Evolutionary conservation across 2,113 vertebrate genomes (phyloP).

Genomic region (Dascyllus trimaculatus): DNA sequence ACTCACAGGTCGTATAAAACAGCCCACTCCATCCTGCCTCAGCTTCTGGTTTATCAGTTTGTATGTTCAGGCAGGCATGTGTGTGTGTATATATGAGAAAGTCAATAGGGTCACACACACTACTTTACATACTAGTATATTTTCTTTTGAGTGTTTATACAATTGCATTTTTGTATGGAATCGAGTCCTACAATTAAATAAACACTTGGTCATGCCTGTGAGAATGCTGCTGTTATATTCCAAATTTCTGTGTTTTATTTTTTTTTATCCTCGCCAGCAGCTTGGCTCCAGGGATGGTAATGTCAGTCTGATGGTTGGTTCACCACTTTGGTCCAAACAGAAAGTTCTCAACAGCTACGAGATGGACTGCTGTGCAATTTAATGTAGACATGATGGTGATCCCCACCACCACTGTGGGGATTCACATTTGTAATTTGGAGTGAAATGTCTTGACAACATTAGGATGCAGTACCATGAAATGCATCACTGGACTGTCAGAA

Average conservation of each 20-base stretch:
- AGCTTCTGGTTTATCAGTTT: slow-evolving; percentile 4
- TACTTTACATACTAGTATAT: neutral
- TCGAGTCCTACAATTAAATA: neutral
- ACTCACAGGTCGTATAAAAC: neutral
- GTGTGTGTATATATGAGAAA: neutral
- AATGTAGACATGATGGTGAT: too few relatives aligned
- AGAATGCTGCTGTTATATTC: too few relatives aligned
- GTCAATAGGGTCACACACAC: neutral
- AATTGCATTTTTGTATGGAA: neutral
- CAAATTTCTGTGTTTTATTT: too few relatives aligned
- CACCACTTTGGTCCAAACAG: neutral
- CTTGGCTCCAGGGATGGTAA: too few relatives aligned
- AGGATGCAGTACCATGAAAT: neutral
- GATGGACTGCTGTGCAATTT: too few relatives aligned
- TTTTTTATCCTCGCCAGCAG: too few relatives aligned
- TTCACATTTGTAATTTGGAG: neutral
- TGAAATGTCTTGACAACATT: neutral
- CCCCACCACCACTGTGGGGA: too few relatives aligned
- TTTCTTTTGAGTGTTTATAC: neutral
- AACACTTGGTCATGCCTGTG: neutral
- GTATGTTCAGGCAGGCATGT: neutral
- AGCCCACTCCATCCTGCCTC: slow-evolving; percentile 5
- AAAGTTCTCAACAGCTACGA: neutral
- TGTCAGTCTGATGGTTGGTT: too few relatives aligned
- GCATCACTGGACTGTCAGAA: too few relatives aligned